Base-by-base conservation (phyloP, 2,113 vertebrate genomes). In the Entomyzon cyanotis region DNA sequence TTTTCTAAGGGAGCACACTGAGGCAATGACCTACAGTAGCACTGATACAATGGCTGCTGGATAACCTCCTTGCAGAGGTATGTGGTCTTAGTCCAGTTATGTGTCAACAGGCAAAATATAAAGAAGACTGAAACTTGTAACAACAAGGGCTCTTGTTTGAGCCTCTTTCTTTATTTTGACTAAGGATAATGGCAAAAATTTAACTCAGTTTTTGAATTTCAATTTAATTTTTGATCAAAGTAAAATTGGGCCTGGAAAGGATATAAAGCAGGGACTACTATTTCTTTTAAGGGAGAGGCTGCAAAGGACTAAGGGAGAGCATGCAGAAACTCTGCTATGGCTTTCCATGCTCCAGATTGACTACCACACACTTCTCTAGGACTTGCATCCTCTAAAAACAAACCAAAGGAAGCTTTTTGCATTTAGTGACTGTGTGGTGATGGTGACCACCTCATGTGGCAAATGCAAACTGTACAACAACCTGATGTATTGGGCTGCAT, bases 11-110 rank as follows among this genome's bases (percentile, higher is more conserved):
- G 41, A 91, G 39, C 69, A 69, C 11, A n/a, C 44, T 37, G 53
- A 96, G 90, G 90, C 58, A 86, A 92, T 39, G 90, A 95, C 94
- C 95, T 71, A 56, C 90, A 75, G 94, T 84, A 96, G 93, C 86
- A 79, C 17, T 19, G 31, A 42, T 8, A n/a, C n/a, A 78, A 64
- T 22, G 65, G 83, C 52, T 90, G 58, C 86, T 93, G 92, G 52
- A 76, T 71, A 70, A 92, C 44, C 84, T 87, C 78, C 82, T 60
- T 4, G 2, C 56, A 93, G 73, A 88, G 18, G 8, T 59, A 68
- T 52, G 71, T 20, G 76, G 22, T 93, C 85, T 67, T 37, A 64
- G 31, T 42, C 64, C 47, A 63, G 68, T 44, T 47, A 53, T 0
- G 0, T 25, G 52, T 49, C 2, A 4, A 82, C n/a, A 64, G 41